Base-by-base conservation (phyloP, 2,888 invertebrate genomes). In the Ennomos erosarius region DNA sequence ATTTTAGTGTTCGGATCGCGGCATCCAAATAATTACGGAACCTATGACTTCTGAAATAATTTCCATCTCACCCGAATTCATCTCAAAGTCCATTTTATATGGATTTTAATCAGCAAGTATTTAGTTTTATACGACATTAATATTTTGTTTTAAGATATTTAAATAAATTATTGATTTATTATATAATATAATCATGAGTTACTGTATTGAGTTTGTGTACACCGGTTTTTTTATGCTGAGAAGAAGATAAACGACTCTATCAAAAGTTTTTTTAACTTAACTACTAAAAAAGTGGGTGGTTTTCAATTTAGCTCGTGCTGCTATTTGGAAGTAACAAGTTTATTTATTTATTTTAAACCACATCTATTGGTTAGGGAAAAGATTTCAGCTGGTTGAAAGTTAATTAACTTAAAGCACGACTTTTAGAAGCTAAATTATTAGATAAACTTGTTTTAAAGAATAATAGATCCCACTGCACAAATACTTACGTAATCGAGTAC, bases 171-270 rank as follows among this genome's bases (percentile, higher is more conserved):
- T 11, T 47, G 49, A 39, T 56, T 62, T 57, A 36, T 26, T 26
- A 26, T 26, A 26, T 26, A 26, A 26, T 36, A 51, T 52, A 44
- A 57, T 51, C 49, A 51, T 55, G 37, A 54, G 49, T 56, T 57
- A 62, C 36, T 61, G 43, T 59, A 62, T 57, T 57, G 62, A 59
- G 62, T 57, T 53, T 58, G 53, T 44, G 53, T 58, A 26, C 56
- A 6, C 4, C 26, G 26, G 16, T 49, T 16, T 33, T 34, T 53
- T 53, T 53, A 12, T 26, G 26, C 26, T 26, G 26, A 26, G 26
- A 26, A 26, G 26, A 26, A 11, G n/a, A 44, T 36, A 36, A 53
- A 58, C 53, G 48, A 16, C 52, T 58, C 39, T 35, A 53, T 58
- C 42, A 35, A 33, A 35, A 33, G 35, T n/a, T 13, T 55, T 5